phyloP scores from a whole-genome alignment of 1,140 invertebrate species.

The Psix sp. region DNA sequence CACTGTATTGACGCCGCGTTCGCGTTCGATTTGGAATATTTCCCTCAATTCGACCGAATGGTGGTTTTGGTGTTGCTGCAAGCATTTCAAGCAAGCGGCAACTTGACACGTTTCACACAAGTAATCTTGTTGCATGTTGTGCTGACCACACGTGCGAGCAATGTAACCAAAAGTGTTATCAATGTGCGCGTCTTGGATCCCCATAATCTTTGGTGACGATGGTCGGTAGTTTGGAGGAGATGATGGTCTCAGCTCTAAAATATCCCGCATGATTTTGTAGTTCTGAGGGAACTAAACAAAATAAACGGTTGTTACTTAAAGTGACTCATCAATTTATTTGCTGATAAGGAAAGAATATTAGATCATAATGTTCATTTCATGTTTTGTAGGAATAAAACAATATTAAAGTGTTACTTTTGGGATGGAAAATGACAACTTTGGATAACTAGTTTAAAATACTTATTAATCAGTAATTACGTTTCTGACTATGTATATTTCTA shows the following conservation, averaged over 20 bases:
- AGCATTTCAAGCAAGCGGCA: slow-evolving; percentile 36
- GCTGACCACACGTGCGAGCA: slow-evolving; percentile 41
- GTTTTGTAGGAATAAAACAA: no score
- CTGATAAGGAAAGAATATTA: no score
- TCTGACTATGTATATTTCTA: no score
- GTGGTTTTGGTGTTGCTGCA: slow-evolving; percentile 39
- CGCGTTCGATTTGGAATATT: slow-evolving; percentile 45
- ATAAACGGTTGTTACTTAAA: slow-evolving; percentile 1
- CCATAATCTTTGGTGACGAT: slow-evolving; percentile 13
- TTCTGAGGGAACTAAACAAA: slow-evolving; percentile 42
- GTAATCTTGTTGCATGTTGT: slow-evolving; percentile 39
- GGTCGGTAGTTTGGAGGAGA: slow-evolving; percentile 18
- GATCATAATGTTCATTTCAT: no score
- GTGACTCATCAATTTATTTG: slow-evolving; percentile 1
- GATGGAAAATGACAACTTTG: no score
- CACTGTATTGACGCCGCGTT: slow-evolving; percentile 49
- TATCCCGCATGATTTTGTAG: slow-evolving; percentile 40
- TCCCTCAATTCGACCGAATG: slow-evolving; percentile 45
- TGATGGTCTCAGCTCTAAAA: slow-evolving; percentile 38
- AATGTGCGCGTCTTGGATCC: slow-evolving; percentile 28
- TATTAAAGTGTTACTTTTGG: no score
- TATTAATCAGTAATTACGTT: no score
- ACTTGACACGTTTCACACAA: slow-evolving; percentile 41
- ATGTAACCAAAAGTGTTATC: slow-evolving; percentile 44
- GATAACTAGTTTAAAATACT: no score